Percentiles rank a stretch among this genome's conserved stretches.
Evolutionary conservation across 92 coral and sea anemone species (phyloP).

Genomic region (Epizoanthus rinbou): DNA sequence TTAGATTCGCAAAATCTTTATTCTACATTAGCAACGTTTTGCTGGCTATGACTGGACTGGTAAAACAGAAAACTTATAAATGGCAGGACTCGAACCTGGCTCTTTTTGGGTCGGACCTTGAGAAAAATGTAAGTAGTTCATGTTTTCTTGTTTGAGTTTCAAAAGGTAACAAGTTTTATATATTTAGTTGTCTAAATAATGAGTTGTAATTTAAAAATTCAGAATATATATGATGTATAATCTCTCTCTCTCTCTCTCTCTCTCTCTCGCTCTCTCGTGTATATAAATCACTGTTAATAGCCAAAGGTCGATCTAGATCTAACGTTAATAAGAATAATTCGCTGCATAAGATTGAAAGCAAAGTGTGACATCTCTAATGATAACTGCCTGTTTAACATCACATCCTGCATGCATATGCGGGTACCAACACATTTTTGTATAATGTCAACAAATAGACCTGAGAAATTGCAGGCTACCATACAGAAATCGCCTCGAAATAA

Average conservation of each 20-base stretch:
- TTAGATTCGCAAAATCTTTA: not conserved
- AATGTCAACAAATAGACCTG: too few species aligned
- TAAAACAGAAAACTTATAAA: not conserved
- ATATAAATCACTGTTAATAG: too few species aligned
- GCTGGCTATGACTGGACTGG: not conserved
- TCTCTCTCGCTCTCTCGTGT: too few species aligned
- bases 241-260: not conserved
- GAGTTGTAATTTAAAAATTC: not conserved
- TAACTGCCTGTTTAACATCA: too few species aligned
- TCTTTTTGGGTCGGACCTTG: constrained; percentile 3
- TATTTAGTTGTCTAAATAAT: not conserved
- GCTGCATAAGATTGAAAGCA: too few species aligned
- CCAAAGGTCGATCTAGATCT: too few species aligned
- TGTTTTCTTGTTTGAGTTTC: not conserved
- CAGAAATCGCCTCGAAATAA: not conserved
- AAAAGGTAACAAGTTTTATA: not conserved
- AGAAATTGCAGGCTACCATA: not conserved
- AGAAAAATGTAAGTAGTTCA: not conserved
- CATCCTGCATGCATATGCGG: too few species aligned
- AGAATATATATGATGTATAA: not conserved
- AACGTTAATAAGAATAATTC: too few species aligned
- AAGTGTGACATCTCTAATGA: too few species aligned
- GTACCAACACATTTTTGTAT: too few species aligned
- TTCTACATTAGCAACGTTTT: not conserved
- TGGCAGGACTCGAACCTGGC: not conserved